phyloP scores from a whole-genome alignment of 2,888 invertebrate species.

The Mesodorylaimus sp. region DNA sequence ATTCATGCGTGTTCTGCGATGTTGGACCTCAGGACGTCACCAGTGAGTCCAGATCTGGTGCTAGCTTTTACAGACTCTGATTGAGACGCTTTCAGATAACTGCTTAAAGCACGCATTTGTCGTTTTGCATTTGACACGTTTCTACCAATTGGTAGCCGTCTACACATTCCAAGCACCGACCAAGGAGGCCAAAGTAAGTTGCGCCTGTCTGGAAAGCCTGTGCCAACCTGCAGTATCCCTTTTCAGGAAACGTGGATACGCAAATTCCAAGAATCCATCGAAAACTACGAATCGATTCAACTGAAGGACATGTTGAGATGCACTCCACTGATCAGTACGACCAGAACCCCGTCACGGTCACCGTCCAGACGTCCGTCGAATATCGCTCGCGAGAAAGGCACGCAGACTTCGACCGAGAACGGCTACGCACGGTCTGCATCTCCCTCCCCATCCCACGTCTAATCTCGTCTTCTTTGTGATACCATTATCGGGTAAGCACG shows the following conservation, averaged over 20 bases:
- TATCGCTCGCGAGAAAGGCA: too few relatives aligned
- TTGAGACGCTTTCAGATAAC: not conserved
- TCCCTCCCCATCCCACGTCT: too few relatives aligned
- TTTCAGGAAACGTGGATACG: slow-evolving; percentile 29
- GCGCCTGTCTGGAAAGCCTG: too few relatives aligned
- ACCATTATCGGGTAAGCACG: too few relatives aligned
- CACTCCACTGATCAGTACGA: slow-evolving; percentile 21
- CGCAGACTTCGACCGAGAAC: too few relatives aligned
- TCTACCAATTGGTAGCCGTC: slow-evolving; percentile 38
- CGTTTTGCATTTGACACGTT: slow-evolving; percentile 37
- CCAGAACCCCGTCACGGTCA: not conserved
- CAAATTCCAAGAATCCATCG: slow-evolving; percentile 31
- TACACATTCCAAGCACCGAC: slow-evolving; percentile 36
- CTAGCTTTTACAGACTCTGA: not conserved
- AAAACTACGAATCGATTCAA: slow-evolving; percentile 32
- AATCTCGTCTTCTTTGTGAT: too few relatives aligned
- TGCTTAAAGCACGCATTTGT: slow-evolving; percentile 33
- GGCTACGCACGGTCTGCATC: too few relatives aligned
- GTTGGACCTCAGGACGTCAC: slow-evolving; percentile 29
- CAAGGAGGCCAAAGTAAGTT: slow-evolving; percentile 34
- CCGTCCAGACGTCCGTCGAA: not conserved
- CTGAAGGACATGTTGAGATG: slow-evolving; percentile 24
- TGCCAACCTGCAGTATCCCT: too few relatives aligned
- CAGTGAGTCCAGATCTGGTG: slow-evolving; percentile 9
- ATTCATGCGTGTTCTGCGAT: slow-evolving; percentile 37